Percentiles rank a stretch among this genome's conserved stretches.
Conservation (phyloP, 2,797 vertebrate species). For the Podarcis lilfordi region DNA sequence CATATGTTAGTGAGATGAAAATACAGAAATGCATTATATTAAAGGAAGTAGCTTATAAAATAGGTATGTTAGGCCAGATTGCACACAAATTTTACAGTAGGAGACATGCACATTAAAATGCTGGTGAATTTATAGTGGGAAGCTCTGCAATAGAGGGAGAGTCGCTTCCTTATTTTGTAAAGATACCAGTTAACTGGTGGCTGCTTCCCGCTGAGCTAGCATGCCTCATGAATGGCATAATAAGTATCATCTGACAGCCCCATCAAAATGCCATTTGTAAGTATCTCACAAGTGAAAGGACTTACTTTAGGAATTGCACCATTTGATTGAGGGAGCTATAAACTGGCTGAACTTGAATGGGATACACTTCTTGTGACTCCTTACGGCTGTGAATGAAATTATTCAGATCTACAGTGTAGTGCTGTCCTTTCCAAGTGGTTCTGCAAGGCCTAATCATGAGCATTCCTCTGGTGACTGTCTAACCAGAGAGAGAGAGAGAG, state of each 20-base stretch:
- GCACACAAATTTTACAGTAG: too few relatives aligned
- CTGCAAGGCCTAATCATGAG: slow-evolving; percentile 36
- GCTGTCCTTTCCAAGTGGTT: slow-evolving; percentile 37
- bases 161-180: background rate
- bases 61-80: too few relatives aligned
- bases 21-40: too few relatives aligned
- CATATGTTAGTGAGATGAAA: too few relatives aligned
- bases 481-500: slow-evolving; percentile 16
- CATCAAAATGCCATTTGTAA: slow-evolving; percentile 27
- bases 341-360: slow-evolving; percentile 45
- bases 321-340: slow-evolving; percentile 41
- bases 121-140: background rate
- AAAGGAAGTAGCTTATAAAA: too few relatives aligned
- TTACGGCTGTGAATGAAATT: slow-evolving; percentile 19
- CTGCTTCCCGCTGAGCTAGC: background rate
- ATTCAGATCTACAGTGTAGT: background rate
- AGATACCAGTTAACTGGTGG: background rate
- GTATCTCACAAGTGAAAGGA: slow-evolving; percentile 43
- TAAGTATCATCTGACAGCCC: background rate
- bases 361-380: slow-evolving; percentile 28
- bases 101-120: too few relatives aligned
- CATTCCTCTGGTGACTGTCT: slow-evolving; percentile 36
- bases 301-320: background rate
- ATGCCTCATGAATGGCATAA: background rate
- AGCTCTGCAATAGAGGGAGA: background rate